phyloP scores from a whole-genome alignment of 2,797 vertebrate species.

The Eurystomus glaucurus region DNA sequence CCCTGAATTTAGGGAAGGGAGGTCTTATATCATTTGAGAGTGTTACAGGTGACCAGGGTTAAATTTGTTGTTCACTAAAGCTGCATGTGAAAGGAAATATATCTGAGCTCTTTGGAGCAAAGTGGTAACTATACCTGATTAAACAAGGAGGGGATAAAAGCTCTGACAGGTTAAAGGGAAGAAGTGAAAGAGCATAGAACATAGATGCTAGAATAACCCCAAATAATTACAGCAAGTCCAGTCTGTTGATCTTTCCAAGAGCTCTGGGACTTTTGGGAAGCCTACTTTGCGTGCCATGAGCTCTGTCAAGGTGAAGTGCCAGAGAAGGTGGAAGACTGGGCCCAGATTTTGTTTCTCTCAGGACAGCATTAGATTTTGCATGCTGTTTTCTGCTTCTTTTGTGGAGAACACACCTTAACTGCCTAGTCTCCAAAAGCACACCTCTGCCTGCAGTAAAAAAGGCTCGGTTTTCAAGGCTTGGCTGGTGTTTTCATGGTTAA shows the following conservation, averaged over 20 bases:
- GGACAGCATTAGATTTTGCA: neutral
- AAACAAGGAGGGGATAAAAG: slow-evolving; percentile 1
- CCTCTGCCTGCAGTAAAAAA: neutral
- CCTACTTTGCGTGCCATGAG: neutral
- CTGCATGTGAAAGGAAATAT: neutral
- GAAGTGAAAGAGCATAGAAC: neutral
- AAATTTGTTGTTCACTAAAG: neutral
- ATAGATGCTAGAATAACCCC: neutral
- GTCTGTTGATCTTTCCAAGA: neutral
- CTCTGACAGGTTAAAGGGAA: neutral
- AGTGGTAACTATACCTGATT: neutral
- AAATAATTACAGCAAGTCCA: neutral
- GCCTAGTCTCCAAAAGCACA: neutral
- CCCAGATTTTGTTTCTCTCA: neutral
- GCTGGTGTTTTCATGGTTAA: neutral
- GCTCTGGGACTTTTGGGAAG: neutral
- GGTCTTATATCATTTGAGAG: neutral
- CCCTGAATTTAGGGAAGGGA: neutral
- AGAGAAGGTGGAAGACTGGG: neutral
- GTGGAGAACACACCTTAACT: neutral
- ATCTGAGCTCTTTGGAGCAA: neutral
- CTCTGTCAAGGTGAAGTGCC: neutral
- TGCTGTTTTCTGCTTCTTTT: neutral
- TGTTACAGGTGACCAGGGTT: neutral
- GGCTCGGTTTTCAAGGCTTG: neutral